Conservation (phyloP, 2,888 invertebrate species). For the Archips xylosteana region DNA sequence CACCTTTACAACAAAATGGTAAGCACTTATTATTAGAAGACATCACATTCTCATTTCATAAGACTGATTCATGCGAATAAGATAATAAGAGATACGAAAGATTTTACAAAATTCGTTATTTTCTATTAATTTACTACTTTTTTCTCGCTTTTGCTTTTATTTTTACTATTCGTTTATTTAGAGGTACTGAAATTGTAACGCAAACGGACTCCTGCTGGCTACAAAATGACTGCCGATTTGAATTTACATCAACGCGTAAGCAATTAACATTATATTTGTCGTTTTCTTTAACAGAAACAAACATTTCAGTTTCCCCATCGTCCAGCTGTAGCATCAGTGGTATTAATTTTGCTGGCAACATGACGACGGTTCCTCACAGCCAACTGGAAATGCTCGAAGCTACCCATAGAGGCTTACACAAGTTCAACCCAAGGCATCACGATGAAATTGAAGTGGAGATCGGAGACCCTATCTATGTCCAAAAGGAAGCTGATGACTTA, state of each 20-base stretch:
- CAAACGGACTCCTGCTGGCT: not conserved
- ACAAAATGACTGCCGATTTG: not conserved
- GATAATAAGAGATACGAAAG: no score
- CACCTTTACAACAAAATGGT: constrained; percentile 85
- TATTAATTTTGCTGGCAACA: constrained; percentile 86
- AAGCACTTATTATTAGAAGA: constrained; percentile 45
- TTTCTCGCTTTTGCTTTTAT: no score
- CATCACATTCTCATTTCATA: not conserved
- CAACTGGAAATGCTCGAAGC: constrained; percentile 95
- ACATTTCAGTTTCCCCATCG: constrained; percentile 83
- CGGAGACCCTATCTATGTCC: constrained; percentile 98
- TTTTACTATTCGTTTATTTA: no score
- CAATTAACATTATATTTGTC: not conserved
- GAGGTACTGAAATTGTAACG: no score
- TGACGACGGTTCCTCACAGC: constrained; percentile 91
- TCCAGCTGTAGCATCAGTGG: constrained; percentile 85
- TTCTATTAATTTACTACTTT: no score
- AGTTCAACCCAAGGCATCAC: constrained; percentile 97
- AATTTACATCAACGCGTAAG: not conserved
- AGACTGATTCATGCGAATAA: not conserved
- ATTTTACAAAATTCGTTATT: no score
- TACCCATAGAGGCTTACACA: constrained; percentile 97
- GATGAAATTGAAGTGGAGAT: constrained; percentile 99
- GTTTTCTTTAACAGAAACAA: constrained; percentile 21
- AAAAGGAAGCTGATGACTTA: constrained; percentile 97